Conservation (phyloP, 2,797 vertebrate genomes). For the Tokudaia muenninki region DNA sequence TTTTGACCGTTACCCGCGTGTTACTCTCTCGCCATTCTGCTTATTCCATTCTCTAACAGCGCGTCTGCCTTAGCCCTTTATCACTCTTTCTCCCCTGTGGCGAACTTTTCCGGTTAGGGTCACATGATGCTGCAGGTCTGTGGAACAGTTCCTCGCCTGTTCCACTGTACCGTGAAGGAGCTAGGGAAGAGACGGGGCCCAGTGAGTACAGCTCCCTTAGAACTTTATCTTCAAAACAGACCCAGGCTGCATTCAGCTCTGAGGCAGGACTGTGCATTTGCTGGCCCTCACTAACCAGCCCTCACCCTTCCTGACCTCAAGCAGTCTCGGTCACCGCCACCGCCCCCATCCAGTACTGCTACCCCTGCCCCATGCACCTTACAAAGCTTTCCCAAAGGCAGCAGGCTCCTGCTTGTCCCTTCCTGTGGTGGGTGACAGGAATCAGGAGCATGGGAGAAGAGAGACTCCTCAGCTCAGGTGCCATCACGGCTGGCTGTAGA, state of each 20-base stretch:
- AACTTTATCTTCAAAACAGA: background rate
- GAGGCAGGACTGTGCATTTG: background rate
- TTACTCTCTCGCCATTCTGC: background rate
- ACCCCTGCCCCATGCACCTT: background rate
- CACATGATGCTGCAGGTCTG: background rate
- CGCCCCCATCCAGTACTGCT: background rate
- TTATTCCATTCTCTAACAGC: background rate
- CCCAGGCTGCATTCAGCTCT: background rate
- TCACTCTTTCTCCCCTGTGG: background rate
- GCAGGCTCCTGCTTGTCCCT: background rate
- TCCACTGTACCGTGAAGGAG: background rate
- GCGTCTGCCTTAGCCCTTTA: background rate
- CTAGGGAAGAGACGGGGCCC: background rate
- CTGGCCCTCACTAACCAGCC: background rate
- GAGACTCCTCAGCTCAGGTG: background rate
- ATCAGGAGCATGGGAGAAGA: background rate
- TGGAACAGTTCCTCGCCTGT: background rate
- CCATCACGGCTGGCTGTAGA: background rate
- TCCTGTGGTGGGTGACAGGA: background rate
- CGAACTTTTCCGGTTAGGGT: background rate
- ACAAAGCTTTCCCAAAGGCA: background rate
- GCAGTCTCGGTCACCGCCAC: too few species aligned
- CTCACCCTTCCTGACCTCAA: background rate
- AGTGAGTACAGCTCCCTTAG: background rate
- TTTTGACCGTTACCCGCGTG: background rate